Conservation (phyloP, 2,888 invertebrate species). For the Julus scanicus region DNA sequence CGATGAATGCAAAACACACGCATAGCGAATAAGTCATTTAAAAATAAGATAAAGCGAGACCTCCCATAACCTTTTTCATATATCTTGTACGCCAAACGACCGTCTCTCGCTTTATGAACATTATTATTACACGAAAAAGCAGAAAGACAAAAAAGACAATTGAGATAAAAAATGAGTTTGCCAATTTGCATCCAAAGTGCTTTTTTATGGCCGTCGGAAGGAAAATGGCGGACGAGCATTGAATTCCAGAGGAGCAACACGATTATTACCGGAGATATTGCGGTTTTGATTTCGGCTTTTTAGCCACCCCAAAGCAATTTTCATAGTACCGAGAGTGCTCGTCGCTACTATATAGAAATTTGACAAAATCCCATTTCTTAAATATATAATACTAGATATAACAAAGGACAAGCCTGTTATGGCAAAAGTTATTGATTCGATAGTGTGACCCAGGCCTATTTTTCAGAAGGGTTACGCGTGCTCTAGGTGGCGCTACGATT, state of each 20-base stretch:
- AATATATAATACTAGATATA: slow-evolving; percentile 17
- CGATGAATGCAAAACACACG: slow-evolving; percentile 43
- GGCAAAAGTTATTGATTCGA: background rate
- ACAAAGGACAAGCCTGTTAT: slow-evolving; percentile 10
- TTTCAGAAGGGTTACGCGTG: background rate
- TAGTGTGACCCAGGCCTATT: background rate
- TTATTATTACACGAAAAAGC: slow-evolving; percentile 42
- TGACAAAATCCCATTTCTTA: slow-evolving; percentile 23
- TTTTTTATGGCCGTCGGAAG: slow-evolving; percentile 47
- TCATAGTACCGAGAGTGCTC: background rate
- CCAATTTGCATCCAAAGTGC: slow-evolving; percentile 53
- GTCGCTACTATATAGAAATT: background rate
- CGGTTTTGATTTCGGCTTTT: slow-evolving; percentile 20
- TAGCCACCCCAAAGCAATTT: slow-evolving; percentile 28
- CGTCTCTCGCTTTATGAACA: slow-evolving; percentile 29
- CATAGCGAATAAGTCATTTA: slow-evolving; percentile 44
- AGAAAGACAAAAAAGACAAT: slow-evolving; percentile 37
- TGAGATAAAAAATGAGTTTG: slow-evolving; percentile 45
- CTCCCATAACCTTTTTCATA: slow-evolving; percentile 26
- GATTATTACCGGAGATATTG: slow-evolving; percentile 30
- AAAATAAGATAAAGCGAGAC: slow-evolving; percentile 44
- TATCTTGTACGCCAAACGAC: background rate
- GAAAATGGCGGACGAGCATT: slow-evolving; percentile 39
- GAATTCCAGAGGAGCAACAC: slow-evolving; percentile 12
- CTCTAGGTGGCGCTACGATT: background rate